Evolutionary conservation across 1,140 invertebrate genomes (phyloP).

Genomic region (Atta texana): DNA sequence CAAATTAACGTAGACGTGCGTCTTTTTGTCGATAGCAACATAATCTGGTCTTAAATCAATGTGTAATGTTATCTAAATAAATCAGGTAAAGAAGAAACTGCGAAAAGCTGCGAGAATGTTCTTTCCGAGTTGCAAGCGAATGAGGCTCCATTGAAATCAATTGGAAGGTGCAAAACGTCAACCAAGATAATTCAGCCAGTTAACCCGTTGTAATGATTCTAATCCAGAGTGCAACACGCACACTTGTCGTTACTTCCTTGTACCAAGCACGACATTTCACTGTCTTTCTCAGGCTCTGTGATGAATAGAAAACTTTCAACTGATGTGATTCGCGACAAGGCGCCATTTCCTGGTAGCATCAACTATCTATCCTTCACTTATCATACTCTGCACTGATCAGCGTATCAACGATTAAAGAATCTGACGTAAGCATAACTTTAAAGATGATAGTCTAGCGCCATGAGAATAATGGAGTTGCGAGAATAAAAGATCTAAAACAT

Average conservation of each 20-base stretch:
- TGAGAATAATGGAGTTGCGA: conserved; percentile 19
- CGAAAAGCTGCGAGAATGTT: conserved; percentile 67
- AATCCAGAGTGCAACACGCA: conserved; percentile 76
- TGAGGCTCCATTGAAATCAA: conserved; percentile 83
- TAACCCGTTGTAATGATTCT: conserved; percentile 78
- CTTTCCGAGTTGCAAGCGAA: conserved; percentile 71
- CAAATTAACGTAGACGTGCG: background rate
- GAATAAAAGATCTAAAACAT: background rate
- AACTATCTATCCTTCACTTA: conserved; percentile 59
- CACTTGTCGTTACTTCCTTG: conserved; percentile 63
- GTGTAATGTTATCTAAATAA: background rate
- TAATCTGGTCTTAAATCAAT: background rate
- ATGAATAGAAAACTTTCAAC: conserved; percentile 1
- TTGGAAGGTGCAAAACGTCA: conserved; percentile 84
- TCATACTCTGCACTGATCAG: conserved; percentile 49
- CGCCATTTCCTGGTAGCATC: background rate
- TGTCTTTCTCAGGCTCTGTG: background rate
- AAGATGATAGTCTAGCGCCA: background rate
- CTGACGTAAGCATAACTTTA: conserved; percentile 55
- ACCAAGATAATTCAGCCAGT: conserved; percentile 82
- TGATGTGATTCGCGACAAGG: background rate
- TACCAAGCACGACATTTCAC: background rate
- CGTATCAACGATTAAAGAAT: conserved; percentile 50
- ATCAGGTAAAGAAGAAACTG: conserved; percentile 44
- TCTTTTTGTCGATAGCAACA: background rate